Evolutionary conservation across 1,140 invertebrate species (phyloP), one percentile per base, ranked within the genome.

Genomic region (Leptoteleia sp.): DNA sequence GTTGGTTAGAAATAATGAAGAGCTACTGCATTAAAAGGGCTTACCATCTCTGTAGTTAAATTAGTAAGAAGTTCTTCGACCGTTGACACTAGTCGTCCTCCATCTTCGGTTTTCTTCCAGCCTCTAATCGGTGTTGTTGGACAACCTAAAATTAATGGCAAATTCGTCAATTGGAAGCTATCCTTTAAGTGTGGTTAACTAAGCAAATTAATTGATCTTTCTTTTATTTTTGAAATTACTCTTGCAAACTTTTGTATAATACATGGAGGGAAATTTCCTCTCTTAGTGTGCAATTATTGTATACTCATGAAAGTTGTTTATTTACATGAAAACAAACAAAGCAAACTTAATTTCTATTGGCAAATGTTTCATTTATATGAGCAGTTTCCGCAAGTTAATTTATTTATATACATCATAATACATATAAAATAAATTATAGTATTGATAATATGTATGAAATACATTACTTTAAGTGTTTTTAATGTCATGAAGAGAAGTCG

Each of bases 1-100:
- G 45, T 37, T 11, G 22, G 64, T 68, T 54, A 61, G 43, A 59
- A 13, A 68, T 59, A 11, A 57, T 43, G 29, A 42, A 47, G 40
- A 55, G 29, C 43, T 25, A 25, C 3, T 25, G 22, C 22, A 25
- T 25, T 22, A 22, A 22, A 22, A 2, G 22, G 72, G 89, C 93
- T 93, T 91, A 95, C 93, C 93, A 94, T 94, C 92, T 94, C 94
- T 57, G 92, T 93, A 70, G 94, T 94, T 83, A 95, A 92, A 88
- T 93, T 94, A 86, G 94, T 94, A 80, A 94, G 91, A 78, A 93
- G 92, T 82, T 93, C 91, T 85, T 93, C 92, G 76, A 93, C 92
- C 25, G 92, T 92, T 67, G 91, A 85, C 12, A 82, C 81, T 33
- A 88, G 83, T 75, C 83, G 84, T 71, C 83, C 83, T 11, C 84